A percentile compares a stretch with the other conserved stretches of the same genome.
phyloP scores from a whole-genome alignment of 37 sponge, comb jelly and placozoan genomes.

The Crambe crambe region DNA sequence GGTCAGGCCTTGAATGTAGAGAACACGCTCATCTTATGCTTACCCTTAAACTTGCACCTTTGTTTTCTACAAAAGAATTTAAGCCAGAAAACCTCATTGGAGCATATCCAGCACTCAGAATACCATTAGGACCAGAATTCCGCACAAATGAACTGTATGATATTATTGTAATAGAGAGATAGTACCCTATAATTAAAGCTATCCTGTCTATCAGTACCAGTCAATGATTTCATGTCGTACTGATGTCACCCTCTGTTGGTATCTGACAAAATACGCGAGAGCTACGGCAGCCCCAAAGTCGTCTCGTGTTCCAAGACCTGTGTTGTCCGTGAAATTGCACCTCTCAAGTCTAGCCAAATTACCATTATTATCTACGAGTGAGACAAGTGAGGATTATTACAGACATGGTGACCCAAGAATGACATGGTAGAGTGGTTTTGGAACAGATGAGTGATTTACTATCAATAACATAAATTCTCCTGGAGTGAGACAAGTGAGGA shows the following conservation, averaged over 20 bases:
- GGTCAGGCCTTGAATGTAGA: neutral
- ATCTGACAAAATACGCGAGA: neutral
- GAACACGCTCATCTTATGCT: too few species aligned
- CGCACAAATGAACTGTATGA: constrained; percentile 27
- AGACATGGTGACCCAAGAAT: neutral
- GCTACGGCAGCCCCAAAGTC: constrained; percentile 43
- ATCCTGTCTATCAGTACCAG: constrained; percentile 17
- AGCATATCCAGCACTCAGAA: constrained; percentile 45
- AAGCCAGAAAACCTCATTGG: constrained; percentile 31
- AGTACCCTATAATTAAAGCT: neutral
- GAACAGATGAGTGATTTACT: too few species aligned
- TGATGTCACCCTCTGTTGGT: constrained; percentile 7
- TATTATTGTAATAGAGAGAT: neutral
- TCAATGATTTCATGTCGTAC: constrained; percentile 15
- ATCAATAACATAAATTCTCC: too few species aligned
- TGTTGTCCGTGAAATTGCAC: constrained; percentile 32
- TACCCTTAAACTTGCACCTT: constrained; percentile 33
- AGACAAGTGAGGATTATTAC: neutral
- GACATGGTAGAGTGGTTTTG: too few species aligned
- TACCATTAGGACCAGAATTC: constrained; percentile 49
- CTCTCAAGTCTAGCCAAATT: constrained; percentile 13
- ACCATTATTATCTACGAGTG: constrained; percentile 8
- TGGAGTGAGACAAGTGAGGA: too few species aligned
- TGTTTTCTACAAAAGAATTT: constrained; percentile 27
- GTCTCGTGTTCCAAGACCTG: constrained; percentile 3